A percentile compares a stretch with the other conserved stretches of the same genome.
These are phyloP conservation scores for Parasteatoda tepidariorum DNA, from an alignment of 1,140 invertebrate species.

Conservation along the genomic window DNA sequence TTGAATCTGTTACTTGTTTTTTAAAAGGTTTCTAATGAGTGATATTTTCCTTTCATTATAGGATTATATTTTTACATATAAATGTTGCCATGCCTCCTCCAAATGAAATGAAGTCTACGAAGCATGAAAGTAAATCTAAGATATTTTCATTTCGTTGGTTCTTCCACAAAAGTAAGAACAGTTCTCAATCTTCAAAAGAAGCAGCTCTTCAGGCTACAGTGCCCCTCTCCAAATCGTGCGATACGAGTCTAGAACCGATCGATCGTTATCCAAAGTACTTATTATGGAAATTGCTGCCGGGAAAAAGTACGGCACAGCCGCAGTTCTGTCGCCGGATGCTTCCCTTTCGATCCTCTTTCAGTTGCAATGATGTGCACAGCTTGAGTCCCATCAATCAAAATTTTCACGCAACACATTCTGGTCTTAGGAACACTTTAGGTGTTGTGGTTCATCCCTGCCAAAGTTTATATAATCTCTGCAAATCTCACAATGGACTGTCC, in stretches of 20 bases:
- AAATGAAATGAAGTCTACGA: too few relatives aligned
- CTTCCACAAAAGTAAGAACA: conserved; percentile 34
- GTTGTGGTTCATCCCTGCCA: not conserved
- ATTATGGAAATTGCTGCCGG: conserved; percentile 32
- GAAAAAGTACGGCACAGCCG: not conserved
- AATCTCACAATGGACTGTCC: not conserved
- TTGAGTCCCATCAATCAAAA: too few relatives aligned
- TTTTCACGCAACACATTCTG: too few relatives aligned
- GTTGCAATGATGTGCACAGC: conserved; percentile 38
- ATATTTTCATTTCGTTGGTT: conserved; percentile 45
- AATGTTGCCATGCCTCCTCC: too few relatives aligned
- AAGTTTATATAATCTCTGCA: not conserved
- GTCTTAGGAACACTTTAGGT: not conserved
- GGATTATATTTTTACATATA: too few relatives aligned
- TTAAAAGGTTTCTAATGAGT: too few relatives aligned
- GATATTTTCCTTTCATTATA: too few relatives aligned
- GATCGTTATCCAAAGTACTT: conserved; percentile 13
- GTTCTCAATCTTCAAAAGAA: conserved; percentile 27
- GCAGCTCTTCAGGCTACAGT: not conserved
- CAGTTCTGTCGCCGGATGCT: not conserved
- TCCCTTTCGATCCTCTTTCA: conserved; percentile 46
- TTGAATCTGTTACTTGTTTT: too few relatives aligned
- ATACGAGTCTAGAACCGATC: conserved; percentile 26
- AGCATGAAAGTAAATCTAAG: conserved; percentile 28
- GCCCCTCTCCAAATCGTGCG: conserved; percentile 41